These are phyloP conservation scores for Eupithecia exiguata DNA, from an alignment of 2,888 invertebrate species.

Conservation along the genomic window DNA sequence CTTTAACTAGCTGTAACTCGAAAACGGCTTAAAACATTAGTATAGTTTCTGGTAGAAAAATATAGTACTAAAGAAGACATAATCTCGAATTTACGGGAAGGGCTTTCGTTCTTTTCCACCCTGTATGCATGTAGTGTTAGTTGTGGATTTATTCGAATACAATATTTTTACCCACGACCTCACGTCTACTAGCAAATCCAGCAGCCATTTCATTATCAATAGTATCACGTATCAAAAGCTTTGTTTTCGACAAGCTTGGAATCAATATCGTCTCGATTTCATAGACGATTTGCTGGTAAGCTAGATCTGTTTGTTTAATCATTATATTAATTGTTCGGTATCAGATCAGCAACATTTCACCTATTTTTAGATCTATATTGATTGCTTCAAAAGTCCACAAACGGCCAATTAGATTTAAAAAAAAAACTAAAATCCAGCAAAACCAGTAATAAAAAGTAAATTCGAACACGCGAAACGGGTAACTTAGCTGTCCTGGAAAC, in stretches of 20 bases:
- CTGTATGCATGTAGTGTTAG: background rate
- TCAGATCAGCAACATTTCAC: background rate
- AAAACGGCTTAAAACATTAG: too few species aligned
- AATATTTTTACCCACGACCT: background rate
- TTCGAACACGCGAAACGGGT: too few species aligned
- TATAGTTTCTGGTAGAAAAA: too few species aligned
- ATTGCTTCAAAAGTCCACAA: background rate
- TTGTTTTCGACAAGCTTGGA: background rate
- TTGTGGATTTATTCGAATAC: background rate
- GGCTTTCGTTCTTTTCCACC: too few species aligned
- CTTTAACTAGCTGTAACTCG: too few species aligned
- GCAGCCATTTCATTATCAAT: background rate
- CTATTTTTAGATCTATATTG: background rate
- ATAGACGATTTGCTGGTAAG: background rate
- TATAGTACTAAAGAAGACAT: too few species aligned
- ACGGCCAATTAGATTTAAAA: background rate
- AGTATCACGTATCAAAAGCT: background rate
- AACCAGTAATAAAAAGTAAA: background rate
- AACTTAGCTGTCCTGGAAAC: background rate
- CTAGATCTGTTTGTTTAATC: background rate
- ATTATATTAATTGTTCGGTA: background rate
- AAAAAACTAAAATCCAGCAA: background rate
- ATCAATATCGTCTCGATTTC: background rate
- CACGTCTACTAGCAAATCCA: background rate
- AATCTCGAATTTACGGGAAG: too few species aligned